Evolutionary conservation across 2,797 vertebrate species (phyloP), one percentile per base, ranked within the genome.

Genomic region (Sebastes iracundus): DNA sequence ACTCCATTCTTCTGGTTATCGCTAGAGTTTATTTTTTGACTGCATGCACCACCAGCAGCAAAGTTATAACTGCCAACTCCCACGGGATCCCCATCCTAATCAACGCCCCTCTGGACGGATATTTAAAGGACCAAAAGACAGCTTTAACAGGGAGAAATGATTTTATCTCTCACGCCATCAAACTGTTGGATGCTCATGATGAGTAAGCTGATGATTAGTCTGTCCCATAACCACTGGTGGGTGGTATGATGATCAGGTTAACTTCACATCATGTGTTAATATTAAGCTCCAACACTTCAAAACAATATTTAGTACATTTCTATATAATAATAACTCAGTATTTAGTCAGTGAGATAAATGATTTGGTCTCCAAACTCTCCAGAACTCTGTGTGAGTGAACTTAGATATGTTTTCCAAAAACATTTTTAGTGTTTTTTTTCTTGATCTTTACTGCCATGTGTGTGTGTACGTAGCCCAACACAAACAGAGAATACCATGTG

Each of bases 401-500:
- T 42, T 42, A 16, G 38, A 42, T 42, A 42, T 16, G 38, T 42
- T 42, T 42, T 11, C 11, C 42, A 7, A 52, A 23, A 69, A 63
- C 32, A 27, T 52, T 25, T 56, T 23, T 7, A 5, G 18, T 1
- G 64, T n/a, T 62, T 60, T 14, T 42, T 72, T 58, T 53, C 62
- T 52, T 62, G 62, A 75, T 60, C 56, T 68, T 23, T 25, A 3
- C 74, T 66, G 42, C 16, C 13, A 1, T 35, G 33, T 68, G 20
- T 46, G 46, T 77, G 75, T 76, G 80, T 49, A 4, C 10, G 28
- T 5, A 30, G 22, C 20, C 63, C 66, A 82, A 83, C 35, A 30
- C 77, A 79, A 88, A 90, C 88, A 83, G 8, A 74, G 23, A 79
- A 90, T 92, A 71, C 83, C 88, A 27, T 8, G 25, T 61, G 75